Evolutionary conservation across 2,797 vertebrate species (phyloP).

Genomic region (Sphenodon punctatus): DNA sequence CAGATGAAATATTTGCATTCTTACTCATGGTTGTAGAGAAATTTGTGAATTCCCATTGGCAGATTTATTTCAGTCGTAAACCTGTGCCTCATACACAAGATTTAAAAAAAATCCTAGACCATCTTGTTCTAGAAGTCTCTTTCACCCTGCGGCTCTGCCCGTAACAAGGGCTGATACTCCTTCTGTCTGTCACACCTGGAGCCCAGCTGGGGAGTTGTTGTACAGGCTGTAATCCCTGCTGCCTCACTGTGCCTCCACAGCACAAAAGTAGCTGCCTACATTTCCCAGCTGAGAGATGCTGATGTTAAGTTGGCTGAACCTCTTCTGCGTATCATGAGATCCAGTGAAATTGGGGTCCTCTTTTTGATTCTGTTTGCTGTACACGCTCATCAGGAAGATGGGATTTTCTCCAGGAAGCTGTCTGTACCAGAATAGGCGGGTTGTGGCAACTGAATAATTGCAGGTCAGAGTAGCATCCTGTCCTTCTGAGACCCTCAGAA

Average conservation of each 20-base stretch:
- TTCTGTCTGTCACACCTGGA: not conserved
- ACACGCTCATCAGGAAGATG: not conserved
- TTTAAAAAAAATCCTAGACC: no score
- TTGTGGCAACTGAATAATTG: no score
- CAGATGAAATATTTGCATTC: no score
- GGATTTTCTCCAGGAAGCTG: not conserved
- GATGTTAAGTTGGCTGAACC: not conserved
- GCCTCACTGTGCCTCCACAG: not conserved
- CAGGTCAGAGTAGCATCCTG: not conserved
- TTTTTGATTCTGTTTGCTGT: not conserved
- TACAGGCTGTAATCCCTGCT: not conserved
- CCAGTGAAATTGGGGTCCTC: no score
- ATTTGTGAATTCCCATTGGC: no score
- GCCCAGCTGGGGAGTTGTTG: not conserved
- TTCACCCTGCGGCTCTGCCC: no score
- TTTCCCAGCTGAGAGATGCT: not conserved
- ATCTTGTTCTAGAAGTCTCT: no score
- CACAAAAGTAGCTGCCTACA: conserved; percentile 10
- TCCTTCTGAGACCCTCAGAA: not conserved
- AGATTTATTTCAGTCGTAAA: no score
- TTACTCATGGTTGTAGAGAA: no score
- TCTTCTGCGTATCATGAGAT: not conserved
- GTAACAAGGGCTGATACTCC: no score
- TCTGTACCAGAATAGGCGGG: conserved; percentile 50
- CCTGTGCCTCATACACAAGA: no score